These are phyloP conservation scores for Siphlonurus alternatus DNA, from an alignment of 2,888 invertebrate species.

Conservation along the genomic window DNA sequence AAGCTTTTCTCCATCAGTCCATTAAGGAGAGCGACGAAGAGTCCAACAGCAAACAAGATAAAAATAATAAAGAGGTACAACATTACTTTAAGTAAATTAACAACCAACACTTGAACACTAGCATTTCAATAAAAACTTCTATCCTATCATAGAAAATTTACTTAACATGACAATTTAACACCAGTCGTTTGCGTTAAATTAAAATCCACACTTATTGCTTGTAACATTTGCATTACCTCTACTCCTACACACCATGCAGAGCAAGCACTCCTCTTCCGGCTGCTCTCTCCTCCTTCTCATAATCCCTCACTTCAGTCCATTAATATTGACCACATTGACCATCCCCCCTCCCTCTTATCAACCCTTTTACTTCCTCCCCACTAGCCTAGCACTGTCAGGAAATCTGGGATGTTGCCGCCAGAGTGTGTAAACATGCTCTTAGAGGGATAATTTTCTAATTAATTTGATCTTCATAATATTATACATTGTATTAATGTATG, in stretches of 20 bases:
- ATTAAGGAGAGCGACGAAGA: no score
- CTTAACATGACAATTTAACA: no score
- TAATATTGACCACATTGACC: neutral
- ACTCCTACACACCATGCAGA: no score
- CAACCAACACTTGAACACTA: no score
- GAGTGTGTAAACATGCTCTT: neutral
- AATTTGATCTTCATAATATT: neutral
- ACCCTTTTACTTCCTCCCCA: neutral
- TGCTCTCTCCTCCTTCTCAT: neutral
- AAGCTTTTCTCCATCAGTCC: neutral
- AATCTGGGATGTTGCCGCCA: neutral
- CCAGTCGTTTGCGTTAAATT: no score
- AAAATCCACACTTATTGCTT: neutral
- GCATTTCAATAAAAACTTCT: no score
- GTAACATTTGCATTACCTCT: neutral
- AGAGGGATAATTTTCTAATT: neutral
- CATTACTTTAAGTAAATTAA: no score
- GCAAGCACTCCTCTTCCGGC: neutral
- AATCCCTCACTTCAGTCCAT: neutral
- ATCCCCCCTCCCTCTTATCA: neutral
- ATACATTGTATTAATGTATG: no score
- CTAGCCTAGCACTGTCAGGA: neutral
- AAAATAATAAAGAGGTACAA: no score
- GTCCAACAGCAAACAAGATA: no score
- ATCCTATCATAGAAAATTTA: no score